phyloP scores from a whole-genome alignment of 2,113 vertebrate species.

The Calcarius ornatus region DNA sequence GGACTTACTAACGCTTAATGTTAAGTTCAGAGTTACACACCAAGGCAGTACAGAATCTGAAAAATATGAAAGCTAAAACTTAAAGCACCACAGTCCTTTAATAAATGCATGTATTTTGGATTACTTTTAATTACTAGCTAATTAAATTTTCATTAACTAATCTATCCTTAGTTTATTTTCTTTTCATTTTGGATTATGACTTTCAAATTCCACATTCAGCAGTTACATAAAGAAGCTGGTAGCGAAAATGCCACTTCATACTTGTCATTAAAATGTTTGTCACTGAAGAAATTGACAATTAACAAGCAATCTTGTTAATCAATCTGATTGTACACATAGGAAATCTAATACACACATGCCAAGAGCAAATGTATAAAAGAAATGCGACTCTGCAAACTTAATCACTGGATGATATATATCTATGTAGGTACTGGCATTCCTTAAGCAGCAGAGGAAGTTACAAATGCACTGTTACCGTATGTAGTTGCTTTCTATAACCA shows the following conservation, averaged over 20 bases:
- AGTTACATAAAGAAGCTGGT: neutral
- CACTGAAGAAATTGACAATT: neutral
- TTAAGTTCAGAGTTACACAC: neutral
- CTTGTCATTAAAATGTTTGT: neutral
- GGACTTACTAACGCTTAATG: neutral
- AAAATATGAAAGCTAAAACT: neutral
- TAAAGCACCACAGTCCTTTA: neutral
- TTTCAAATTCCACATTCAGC: neutral
- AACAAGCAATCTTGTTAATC: neutral
- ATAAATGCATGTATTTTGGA: neutral
- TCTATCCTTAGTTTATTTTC: neutral
- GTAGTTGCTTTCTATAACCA: neutral
- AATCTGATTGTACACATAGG: neutral
- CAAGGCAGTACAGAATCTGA: neutral
- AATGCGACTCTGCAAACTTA: neutral
- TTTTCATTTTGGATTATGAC: neutral
- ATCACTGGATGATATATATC: neutral
- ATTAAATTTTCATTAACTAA: neutral
- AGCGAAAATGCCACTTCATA: neutral
- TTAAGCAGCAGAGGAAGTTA: neutral
- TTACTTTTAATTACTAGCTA: neutral
- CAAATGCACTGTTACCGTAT: neutral
- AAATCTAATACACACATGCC: rapidly evolving
- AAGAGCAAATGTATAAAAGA: neutral
- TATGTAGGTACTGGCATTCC: neutral